Evolutionary conservation across 2,797 vertebrate species (phyloP).

Genomic region (Hippocampus kuda): DNA sequence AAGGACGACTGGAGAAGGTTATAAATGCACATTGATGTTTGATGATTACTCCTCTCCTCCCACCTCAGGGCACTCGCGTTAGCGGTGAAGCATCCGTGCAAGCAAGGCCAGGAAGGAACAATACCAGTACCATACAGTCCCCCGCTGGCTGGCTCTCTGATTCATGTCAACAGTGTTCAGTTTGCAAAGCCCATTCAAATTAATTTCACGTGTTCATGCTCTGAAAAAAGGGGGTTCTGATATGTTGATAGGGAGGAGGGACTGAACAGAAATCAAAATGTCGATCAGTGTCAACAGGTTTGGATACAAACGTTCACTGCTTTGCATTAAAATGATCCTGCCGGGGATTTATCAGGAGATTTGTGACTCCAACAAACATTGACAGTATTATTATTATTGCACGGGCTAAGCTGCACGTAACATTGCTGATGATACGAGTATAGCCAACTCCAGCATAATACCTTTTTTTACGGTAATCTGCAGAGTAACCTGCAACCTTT

Average conservation of each 20-base stretch:
- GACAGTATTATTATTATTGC: no score
- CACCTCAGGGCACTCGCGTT: constrained; percentile 13
- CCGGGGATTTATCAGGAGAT: background rate
- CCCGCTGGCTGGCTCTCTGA: background rate
- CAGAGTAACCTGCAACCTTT: background rate
- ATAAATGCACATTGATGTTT: constrained; percentile 8
- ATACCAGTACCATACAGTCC: background rate
- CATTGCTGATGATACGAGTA: background rate
- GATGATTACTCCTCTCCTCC: constrained; percentile 12
- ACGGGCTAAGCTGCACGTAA: no score
- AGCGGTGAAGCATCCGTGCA: constrained; percentile 2
- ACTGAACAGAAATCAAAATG: background rate
- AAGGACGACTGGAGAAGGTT: constrained; percentile 9
- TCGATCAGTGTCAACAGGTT: background rate
- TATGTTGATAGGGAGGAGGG: background rate
- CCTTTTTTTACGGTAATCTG: background rate
- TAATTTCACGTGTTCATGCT: background rate
- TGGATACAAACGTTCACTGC: background rate
- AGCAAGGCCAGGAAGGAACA: constrained; percentile 3
- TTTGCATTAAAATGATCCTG: background rate
- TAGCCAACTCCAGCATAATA: background rate
- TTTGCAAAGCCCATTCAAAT: background rate
- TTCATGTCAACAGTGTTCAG: background rate
- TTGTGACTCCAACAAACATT: no score
- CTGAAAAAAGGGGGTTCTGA: background rate